Conservation (phyloP, 1,140 invertebrate species). For the Ips typographus region DNA sequence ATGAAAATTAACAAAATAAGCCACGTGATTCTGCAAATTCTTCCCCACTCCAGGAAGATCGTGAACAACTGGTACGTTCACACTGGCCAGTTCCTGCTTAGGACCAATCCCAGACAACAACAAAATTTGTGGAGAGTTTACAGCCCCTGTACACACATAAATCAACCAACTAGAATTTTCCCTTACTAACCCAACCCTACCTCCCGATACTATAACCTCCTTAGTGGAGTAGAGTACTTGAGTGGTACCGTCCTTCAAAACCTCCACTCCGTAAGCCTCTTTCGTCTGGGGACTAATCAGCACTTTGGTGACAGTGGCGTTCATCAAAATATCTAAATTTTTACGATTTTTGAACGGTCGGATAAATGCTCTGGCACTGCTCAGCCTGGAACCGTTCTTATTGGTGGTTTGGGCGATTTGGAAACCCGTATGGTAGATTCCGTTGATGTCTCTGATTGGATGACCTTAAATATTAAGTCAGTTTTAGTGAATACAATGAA, state of each 20-base stretch:
- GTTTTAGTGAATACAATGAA: not conserved
- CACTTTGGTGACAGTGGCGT: conserved; percentile 71
- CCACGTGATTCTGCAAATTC: conserved; percentile 87
- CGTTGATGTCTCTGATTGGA: conserved; percentile 80
- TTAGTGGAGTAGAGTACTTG: conserved; percentile 61
- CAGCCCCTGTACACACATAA: conserved; percentile 59
- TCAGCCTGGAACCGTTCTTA: conserved; percentile 83
- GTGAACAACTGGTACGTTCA: conserved; percentile 67
- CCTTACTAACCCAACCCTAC: conserved; percentile 39
- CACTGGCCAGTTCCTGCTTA: conserved; percentile 65
- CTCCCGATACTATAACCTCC: conserved; percentile 68
- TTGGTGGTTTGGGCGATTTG: conserved; percentile 85
- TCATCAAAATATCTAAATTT: conserved; percentile 77
- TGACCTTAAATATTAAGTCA: conserved; percentile 62
- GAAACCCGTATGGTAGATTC: conserved; percentile 75
- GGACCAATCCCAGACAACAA: conserved; percentile 82
- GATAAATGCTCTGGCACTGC: conserved; percentile 78
- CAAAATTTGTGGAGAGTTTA: conserved; percentile 81
- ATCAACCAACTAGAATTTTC: conserved; percentile 34
- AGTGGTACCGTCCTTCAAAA: conserved; percentile 60
- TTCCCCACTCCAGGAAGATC: conserved; percentile 81
- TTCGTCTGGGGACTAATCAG: conserved; percentile 70
- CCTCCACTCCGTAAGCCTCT: conserved; percentile 69
- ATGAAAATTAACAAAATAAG: conserved; percentile 73
- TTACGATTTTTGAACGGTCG: conserved; percentile 72